These are phyloP conservation scores for Microchirus variegatus DNA, from an alignment of 2,797 vertebrate species.

Conservation along the genomic window DNA sequence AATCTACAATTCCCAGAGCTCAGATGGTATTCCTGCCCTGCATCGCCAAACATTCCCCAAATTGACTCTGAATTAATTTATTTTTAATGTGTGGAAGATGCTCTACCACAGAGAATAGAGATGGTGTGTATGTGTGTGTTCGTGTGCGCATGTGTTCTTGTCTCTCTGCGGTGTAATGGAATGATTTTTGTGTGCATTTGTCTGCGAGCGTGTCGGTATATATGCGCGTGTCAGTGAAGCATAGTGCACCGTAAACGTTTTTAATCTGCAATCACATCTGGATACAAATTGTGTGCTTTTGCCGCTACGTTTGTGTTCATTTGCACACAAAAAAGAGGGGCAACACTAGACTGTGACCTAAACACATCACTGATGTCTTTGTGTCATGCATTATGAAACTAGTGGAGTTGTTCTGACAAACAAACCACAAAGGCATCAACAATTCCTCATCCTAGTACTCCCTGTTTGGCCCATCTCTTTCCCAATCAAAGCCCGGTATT, in stretches of 20 bases:
- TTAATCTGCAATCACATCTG: slow-evolving; percentile 11
- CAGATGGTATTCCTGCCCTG: slow-evolving; percentile 82
- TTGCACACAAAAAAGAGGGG: neutral
- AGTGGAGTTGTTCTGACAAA: slow-evolving; percentile 17
- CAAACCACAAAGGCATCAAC: slow-evolving; percentile 5
- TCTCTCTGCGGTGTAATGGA: too few relatives aligned
- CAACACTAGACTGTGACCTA: slow-evolving; percentile 1
- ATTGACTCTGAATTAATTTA: slow-evolving; percentile 87
- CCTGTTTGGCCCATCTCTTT: slow-evolving; percentile 36
- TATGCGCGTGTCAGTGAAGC: slow-evolving; percentile 25
- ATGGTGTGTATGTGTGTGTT: slow-evolving; percentile 39
- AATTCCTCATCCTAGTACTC: slow-evolving; percentile 42
- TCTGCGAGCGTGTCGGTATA: slow-evolving; percentile 15
- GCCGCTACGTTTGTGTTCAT: slow-evolving; percentile 5
- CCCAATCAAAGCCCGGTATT: slow-evolving; percentile 51
- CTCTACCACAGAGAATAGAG: slow-evolving; percentile 70
- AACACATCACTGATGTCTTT: neutral
- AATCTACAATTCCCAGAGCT: slow-evolving; percentile 83
- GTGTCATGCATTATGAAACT: slow-evolving; percentile 1
- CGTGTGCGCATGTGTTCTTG: slow-evolving; percentile 16
- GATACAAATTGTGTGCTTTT: neutral
- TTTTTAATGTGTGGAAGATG: slow-evolving; percentile 83
- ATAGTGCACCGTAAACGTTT: slow-evolving; percentile 13
- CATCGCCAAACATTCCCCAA: slow-evolving; percentile 83
- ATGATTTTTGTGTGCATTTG: slow-evolving; percentile 1